Base-by-base conservation (phyloP, 2,888 invertebrate species). In the Hypselothyrea guttata region DNA sequence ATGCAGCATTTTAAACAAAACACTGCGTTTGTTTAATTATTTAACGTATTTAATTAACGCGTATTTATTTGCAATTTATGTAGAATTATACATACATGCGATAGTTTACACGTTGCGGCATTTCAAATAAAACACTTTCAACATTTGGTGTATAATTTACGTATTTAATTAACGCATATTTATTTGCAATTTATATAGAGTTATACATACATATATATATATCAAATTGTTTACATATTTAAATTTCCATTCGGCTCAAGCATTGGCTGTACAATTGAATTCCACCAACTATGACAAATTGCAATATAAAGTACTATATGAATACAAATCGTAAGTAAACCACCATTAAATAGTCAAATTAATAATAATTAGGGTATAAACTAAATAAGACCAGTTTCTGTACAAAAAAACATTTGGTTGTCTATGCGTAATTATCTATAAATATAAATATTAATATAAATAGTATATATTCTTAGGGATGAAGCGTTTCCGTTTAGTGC, bases 381-480 rank as follows among this genome's bases (percentile, higher is more conserved):
- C 65, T 69, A 69, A 69, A 71, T 58, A 68, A 71, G 65, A 71
- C 54, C 54, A 52, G 62, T 62, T 69, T 57, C 45, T 60, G 46
- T 60, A 69, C 59, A 69, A 60, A 58, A 59, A 33, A 56, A 22
- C 22, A 22, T 4, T 22, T 22, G 22, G 22, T 22, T 46, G 40
- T 41, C 7, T 22, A 42, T 28, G 27, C 11, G 7, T 18, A 13
- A 16, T 15, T 31, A 4, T 33, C 27, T 16, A n/a, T 18, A 13
- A 16, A 28, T 31, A 4, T 33, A 35, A 22, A 31, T 18, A 18
- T 18, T 16, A 9, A 12, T 35, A 41, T 53, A 67, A 28, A 57
- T 45, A 56, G 15, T 18, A 18, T 11, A 16, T 66, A 67, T 60
- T 72, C 60, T 60, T 72, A 67, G 60, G 66, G 68, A 45, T 72